These are phyloP conservation scores for Medauroidea extradentata DNA, from an alignment of 1,140 invertebrate genomes.

Conservation along the genomic window DNA sequence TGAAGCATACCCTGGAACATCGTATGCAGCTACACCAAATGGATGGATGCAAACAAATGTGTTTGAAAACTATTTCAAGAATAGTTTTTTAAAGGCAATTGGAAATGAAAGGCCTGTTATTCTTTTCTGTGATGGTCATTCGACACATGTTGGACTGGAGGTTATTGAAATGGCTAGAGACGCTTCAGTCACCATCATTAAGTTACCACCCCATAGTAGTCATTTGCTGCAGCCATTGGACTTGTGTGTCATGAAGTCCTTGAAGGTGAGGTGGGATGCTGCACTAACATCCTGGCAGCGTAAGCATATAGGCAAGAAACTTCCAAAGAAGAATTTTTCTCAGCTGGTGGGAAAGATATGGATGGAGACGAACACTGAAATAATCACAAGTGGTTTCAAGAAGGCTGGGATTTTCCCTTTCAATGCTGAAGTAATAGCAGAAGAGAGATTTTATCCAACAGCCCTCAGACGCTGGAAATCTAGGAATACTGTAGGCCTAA, in stretches of 20 bases:
- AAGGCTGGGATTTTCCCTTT: constrained; percentile 29
- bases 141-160: constrained; percentile 30
- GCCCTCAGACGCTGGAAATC: too few species aligned
- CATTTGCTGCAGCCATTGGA: constrained; percentile 37
- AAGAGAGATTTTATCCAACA: too few species aligned
- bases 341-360: constrained; percentile 10
- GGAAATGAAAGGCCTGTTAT: constrained; percentile 26
- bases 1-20: constrained; percentile 26
- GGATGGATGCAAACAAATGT: constrained; percentile 36
- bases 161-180: constrained; percentile 30
- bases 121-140: constrained; percentile 39
- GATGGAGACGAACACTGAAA: constrained; percentile 23
- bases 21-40: constrained; percentile 32
- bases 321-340: constrained; percentile 23
- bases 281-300: constrained; percentile 23
- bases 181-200: constrained; percentile 29
- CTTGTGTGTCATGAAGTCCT: constrained; percentile 20
- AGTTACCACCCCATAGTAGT: constrained; percentile 34
- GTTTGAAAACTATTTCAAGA: constrained; percentile 33
- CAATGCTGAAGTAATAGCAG: not conserved
- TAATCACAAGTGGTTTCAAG: constrained; percentile 25
- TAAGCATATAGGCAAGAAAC: constrained; percentile 25
- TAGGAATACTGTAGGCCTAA: too few species aligned
- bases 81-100: constrained; percentile 25
- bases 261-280: constrained; percentile 24